Evolutionary conservation across 2,888 invertebrate species (phyloP).

Genomic region (Agrotis segetum): DNA sequence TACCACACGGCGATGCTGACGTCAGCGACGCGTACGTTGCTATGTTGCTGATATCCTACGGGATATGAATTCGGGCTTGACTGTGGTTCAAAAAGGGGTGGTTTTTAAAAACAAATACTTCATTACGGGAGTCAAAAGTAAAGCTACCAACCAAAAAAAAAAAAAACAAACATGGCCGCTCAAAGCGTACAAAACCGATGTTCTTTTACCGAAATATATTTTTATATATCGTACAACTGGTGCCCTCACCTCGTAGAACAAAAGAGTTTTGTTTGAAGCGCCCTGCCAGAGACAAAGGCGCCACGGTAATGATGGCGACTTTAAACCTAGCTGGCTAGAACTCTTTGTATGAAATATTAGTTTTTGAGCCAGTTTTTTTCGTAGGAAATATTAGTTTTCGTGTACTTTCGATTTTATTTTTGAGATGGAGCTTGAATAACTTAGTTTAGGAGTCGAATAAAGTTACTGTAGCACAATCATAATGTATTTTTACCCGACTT

Average conservation of each 20-base stretch:
- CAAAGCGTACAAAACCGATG: constrained; percentile 19
- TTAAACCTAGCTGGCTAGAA: constrained; percentile 21
- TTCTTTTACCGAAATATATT: constrained; percentile 40
- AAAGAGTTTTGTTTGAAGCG: constrained; percentile 50
- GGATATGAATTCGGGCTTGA: too few relatives aligned
- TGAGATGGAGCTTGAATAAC: too few relatives aligned
- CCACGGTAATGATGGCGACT: constrained; percentile 55
- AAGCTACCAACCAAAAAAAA: not conserved
- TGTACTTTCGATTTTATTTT: not conserved
- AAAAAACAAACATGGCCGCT: constrained; percentile 13
- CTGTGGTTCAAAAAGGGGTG: too few relatives aligned
- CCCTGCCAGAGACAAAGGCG: constrained; percentile 48
- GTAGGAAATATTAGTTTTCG: not conserved
- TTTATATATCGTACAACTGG: constrained; percentile 6
- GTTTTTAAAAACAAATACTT: not conserved
- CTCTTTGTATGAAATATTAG: constrained; percentile 17
- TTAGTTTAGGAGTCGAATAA: too few relatives aligned
- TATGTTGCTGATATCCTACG: too few relatives aligned
- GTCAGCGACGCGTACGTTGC: too few relatives aligned
- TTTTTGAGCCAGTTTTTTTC: constrained; percentile 5
- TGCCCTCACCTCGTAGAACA: constrained; percentile 43
- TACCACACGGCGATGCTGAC: too few relatives aligned
- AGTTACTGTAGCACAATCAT: too few relatives aligned
- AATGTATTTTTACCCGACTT: too few relatives aligned
- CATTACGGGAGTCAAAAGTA: not conserved